Percentiles rank a stretch among this genome's conserved stretches.
These are phyloP conservation scores for Dione juno DNA, from an alignment of 2,888 invertebrate genomes.

Conservation along the genomic window DNA sequence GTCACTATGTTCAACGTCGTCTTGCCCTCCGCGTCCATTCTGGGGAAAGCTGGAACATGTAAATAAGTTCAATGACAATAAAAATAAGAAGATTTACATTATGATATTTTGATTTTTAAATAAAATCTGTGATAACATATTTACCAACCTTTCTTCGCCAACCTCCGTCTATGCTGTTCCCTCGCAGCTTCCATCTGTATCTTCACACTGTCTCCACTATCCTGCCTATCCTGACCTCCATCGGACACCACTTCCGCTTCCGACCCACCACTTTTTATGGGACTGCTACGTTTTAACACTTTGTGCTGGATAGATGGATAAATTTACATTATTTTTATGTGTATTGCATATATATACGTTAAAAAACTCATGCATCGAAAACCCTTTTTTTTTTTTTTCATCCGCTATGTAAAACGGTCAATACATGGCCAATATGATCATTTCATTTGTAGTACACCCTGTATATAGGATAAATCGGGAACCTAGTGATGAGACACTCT, in stretches of 20 bases:
- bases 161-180: slow-evolving; percentile 69
- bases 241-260: slow-evolving; percentile 68
- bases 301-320: slow-evolving; percentile 58
- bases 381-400: not conserved
- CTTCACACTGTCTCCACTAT: slow-evolving; percentile 70
- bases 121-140: too few species aligned
- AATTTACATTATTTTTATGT: not conserved
- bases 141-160: slow-evolving; percentile 75
- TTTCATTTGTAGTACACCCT: not conserved
- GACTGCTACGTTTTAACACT: slow-evolving; percentile 72
- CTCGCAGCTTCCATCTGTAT: slow-evolving; percentile 79
- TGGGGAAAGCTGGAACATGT: slow-evolving; percentile 93
- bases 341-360: not conserved
- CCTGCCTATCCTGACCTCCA: slow-evolving; percentile 59
- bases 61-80: too few species aligned
- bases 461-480: too few species aligned
- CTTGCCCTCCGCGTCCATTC: slow-evolving; percentile 93
- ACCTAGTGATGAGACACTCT: not conserved
- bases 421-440: not conserved
- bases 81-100: too few species aligned
- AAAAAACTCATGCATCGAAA: slow-evolving; percentile 23
- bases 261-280: slow-evolving; percentile 71
- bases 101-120: too few species aligned
- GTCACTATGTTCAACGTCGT: slow-evolving; percentile 92
- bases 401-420: slow-evolving; percentile 9